phyloP scores from a whole-genome alignment of 2,888 invertebrate genomes.

The Alcis repandata region DNA sequence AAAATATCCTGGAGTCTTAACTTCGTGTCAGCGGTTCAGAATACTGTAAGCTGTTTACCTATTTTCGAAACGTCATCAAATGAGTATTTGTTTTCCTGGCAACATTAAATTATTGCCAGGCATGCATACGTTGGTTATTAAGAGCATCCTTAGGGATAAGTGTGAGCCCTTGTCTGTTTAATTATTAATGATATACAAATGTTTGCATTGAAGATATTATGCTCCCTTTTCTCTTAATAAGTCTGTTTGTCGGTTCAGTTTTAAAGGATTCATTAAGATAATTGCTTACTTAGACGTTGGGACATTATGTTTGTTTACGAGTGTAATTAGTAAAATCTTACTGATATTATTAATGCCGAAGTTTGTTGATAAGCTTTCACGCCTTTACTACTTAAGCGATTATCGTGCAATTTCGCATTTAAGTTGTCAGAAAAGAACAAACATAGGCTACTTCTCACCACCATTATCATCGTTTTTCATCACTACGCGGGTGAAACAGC shows the following conservation, averaged over 20 bases:
- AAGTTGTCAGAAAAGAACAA: no score
- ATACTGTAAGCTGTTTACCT: not conserved
- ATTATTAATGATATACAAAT: slow-evolving; percentile 37
- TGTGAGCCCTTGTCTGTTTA: slow-evolving; percentile 29
- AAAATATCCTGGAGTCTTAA: no score
- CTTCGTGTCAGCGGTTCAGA: no score
- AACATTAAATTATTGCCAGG: not conserved
- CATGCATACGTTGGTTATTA: slow-evolving; percentile 22
- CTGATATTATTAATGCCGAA: no score
- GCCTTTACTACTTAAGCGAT: no score
- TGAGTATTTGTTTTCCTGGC: not conserved
- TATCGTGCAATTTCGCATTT: no score
- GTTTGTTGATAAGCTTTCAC: no score
- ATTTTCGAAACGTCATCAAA: not conserved
- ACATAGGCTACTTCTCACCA: no score
- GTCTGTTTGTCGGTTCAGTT: slow-evolving; percentile 27
- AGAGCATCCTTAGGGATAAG: slow-evolving; percentile 25
- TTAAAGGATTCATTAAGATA: slow-evolving; percentile 14
- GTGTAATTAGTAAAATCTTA: no score
- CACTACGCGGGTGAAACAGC: no score
- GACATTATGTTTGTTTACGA: not conserved
- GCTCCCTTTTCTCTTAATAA: slow-evolving; percentile 14
- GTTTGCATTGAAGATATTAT: slow-evolving; percentile 24
- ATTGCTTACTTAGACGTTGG: not conserved
- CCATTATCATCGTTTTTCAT: no score